These are phyloP conservation scores for Aphidius colemani DNA, from an alignment of 2,888 invertebrate genomes.

Conservation along the genomic window DNA sequence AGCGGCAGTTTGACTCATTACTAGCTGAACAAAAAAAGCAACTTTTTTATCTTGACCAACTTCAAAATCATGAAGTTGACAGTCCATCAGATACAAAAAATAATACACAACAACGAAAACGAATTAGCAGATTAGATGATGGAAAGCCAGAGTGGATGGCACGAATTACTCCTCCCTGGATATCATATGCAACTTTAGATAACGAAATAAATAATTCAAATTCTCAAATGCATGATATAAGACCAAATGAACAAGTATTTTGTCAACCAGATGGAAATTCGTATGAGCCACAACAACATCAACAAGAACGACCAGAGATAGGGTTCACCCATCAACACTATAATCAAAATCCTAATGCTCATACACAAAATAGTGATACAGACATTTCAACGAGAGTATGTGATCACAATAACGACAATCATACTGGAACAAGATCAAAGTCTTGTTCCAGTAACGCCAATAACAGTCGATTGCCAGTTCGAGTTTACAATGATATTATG, in stretches of 20 bases:
- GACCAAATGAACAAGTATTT: not conserved
- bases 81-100: conserved; percentile 3
- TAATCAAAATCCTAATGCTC: not conserved
- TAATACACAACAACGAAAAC: conserved; percentile 18
- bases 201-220: conserved; percentile 18
- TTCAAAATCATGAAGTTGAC: conserved; percentile 26
- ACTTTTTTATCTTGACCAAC: conserved; percentile 33
- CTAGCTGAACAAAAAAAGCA: conserved; percentile 49
- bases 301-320: conserved; percentile 10
- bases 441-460: too few species aligned
- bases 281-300: not conserved
- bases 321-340: not conserved
- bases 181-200: conserved; percentile 39
- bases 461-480: too few species aligned
- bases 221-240: not conserved
- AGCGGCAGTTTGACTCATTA: conserved; percentile 48
- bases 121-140: conserved; percentile 33
- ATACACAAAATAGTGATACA: not conserved
- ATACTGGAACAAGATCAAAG: too few species aligned
- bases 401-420: too few species aligned
- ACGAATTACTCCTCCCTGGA: conserved; percentile 46
- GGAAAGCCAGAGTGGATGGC: conserved; percentile 54
- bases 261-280: conserved; percentile 6
- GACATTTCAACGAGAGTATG: not conserved
- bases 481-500: conserved; percentile 39